Conservation (phyloP, 2,888 invertebrate species). For the Netelia fuscicornis region DNA sequence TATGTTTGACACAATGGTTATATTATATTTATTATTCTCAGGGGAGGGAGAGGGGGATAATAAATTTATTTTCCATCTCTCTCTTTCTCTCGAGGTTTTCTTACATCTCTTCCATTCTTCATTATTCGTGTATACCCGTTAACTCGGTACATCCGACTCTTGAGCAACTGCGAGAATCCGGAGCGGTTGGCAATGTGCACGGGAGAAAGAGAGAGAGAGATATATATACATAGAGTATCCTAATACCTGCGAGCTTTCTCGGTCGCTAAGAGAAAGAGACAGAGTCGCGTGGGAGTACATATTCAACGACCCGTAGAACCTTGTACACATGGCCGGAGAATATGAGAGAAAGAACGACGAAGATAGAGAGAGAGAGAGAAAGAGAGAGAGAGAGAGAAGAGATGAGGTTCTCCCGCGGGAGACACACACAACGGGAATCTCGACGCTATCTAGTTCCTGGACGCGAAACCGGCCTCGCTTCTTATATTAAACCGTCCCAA, state of each 20-base stretch:
- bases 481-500: constrained; percentile 54
- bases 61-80: constrained; percentile 51
- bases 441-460: constrained; percentile 61
- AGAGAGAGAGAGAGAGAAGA: not conserved
- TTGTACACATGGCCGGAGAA: constrained; percentile 36
- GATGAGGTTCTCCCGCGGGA: constrained; percentile 58
- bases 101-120: constrained; percentile 60
- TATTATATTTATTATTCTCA: constrained; percentile 25
- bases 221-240: constrained; percentile 41
- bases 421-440: constrained; percentile 59
- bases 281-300: constrained; percentile 76
- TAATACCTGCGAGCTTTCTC: constrained; percentile 54
- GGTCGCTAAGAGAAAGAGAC: constrained; percentile 32
- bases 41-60: constrained; percentile 13
- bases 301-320: constrained; percentile 80
- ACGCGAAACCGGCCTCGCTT: constrained; percentile 58
- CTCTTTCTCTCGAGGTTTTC: constrained; percentile 37
- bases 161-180: constrained; percentile 57
- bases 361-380: not conserved
- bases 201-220: constrained; percentile 39
- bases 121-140: constrained; percentile 74
- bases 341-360: constrained; percentile 43
- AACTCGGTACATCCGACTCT: constrained; percentile 70
- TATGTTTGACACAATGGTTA: not conserved
- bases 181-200: constrained; percentile 31